These are phyloP conservation scores for Triops longicaudatus DNA, from an alignment of 1,140 invertebrate species.

Conservation along the genomic window DNA sequence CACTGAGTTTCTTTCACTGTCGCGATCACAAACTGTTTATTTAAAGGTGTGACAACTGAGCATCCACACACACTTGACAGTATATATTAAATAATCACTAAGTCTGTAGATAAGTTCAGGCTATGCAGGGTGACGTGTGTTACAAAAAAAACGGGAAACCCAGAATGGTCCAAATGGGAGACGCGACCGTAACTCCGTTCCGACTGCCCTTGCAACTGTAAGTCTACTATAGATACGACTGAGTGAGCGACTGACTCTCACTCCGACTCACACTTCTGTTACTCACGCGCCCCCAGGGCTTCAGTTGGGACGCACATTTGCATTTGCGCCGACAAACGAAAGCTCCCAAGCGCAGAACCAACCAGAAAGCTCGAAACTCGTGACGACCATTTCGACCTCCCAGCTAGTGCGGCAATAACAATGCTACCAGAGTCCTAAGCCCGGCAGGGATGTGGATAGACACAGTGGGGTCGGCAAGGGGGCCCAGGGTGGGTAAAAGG, in stretches of 20 bases:
- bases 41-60: too few relatives aligned
- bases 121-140: too few relatives aligned
- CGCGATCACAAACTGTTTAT: too few relatives aligned
- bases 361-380: not conserved
- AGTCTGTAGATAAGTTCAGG: too few relatives aligned
- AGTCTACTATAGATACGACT: conserved; percentile 15
- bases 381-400: conserved; percentile 14
- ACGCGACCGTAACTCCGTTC: not conserved
- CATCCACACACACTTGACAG: too few relatives aligned
- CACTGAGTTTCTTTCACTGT: not conserved
- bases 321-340: conserved; percentile 11
- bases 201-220: conserved; percentile 14
- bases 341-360: not conserved
- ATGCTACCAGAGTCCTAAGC: not conserved
- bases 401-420: conserved; percentile 9
- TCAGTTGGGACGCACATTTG: not conserved
- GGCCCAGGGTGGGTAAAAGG: not conserved
- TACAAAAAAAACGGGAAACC: too few relatives aligned
- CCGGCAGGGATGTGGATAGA: not conserved
- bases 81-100: too few relatives aligned
- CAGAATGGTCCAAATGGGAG: not conserved
- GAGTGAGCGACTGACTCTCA: conserved; percentile 14
- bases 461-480: not conserved
- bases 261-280: conserved; percentile 6
- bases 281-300: conserved; percentile 9